These are phyloP conservation scores for Steinernema feltiae DNA, from an alignment of 1,140 invertebrate species.

Conservation along the genomic window DNA sequence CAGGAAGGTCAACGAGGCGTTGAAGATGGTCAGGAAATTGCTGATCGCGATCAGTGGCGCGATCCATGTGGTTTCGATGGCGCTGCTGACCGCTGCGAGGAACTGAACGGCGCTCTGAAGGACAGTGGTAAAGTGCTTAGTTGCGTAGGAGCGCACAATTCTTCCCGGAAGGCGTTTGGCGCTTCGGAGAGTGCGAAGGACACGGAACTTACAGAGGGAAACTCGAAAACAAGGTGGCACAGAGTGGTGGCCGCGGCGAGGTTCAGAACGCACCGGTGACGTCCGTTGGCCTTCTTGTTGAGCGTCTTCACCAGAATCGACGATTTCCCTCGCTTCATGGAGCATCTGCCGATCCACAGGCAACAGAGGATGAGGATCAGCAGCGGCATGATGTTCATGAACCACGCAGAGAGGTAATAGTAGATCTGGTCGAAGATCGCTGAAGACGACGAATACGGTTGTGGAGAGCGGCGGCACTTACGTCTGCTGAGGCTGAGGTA, in stretches of 20 bases:
- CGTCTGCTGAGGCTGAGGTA: not conserved
- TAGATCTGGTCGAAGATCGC: conserved; percentile 4
- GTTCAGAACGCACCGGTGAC: not conserved
- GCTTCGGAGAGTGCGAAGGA: not conserved
- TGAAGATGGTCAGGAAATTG: conserved; percentile 2
- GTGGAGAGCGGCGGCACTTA: not conserved
- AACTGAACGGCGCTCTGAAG: conserved; percentile 10
- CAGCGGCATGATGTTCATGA: not conserved
- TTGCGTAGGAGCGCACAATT: not conserved
- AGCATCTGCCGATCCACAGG: not conserved
- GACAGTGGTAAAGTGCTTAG: not conserved
- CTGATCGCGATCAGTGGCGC: not conserved
- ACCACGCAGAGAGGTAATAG: not conserved
- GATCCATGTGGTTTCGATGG: not conserved
- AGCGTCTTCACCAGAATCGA: not conserved
- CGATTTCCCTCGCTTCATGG: not conserved
- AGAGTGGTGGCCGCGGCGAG: not conserved
- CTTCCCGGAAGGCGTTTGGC: not conserved
- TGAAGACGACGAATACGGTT: not conserved
- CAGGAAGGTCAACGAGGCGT: not conserved
- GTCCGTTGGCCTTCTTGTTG: conserved; percentile 6
- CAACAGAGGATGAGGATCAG: not conserved
- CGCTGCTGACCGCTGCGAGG: not conserved
- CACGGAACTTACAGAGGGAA: not conserved
- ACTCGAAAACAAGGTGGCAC: not conserved